Percentiles rank a stretch among this genome's conserved stretches.
phyloP scores from a whole-genome alignment of 2,113 vertebrate genomes.

The Numenius arquata region DNA sequence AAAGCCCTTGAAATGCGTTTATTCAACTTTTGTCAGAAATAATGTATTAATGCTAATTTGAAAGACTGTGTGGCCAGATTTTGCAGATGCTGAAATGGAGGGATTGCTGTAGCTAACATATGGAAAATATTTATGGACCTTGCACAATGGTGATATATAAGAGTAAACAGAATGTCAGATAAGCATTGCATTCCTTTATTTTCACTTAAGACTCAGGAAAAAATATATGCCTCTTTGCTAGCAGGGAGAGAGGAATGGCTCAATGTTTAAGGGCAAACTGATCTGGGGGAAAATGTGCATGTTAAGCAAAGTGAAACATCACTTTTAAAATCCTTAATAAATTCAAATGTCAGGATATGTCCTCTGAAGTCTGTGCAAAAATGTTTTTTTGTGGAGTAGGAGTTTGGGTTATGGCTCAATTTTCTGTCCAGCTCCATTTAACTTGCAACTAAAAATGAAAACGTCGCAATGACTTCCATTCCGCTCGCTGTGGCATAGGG shows the following conservation, averaged over 20 bases:
- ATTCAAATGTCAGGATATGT: neutral
- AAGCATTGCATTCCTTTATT: constrained; percentile 45
- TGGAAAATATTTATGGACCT: constrained; percentile 49
- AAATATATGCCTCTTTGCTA: neutral
- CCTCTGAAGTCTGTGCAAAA: neutral
- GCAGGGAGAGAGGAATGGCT: neutral
- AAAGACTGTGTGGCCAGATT: neutral
- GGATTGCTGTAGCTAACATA: constrained; percentile 39
- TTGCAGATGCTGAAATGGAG: neutral
- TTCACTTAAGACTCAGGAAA: neutral
- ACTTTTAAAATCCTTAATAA: neutral
- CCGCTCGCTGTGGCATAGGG: rapidly evolving
- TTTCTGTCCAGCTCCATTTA: neutral
- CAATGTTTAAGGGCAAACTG: neutral
- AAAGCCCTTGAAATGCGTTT: neutral
- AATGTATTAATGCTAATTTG: neutral
- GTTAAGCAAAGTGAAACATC: neutral
- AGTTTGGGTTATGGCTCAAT: neutral
- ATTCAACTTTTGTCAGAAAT: neutral
- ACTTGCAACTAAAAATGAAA: neutral
- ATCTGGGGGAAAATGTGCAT: neutral
- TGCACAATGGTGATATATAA: constrained; percentile 16
- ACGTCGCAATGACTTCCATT: rapidly evolving
- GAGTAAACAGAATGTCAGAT: constrained; percentile 52
- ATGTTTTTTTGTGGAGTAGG: neutral